phyloP scores from a whole-genome alignment of 2,888 invertebrate genomes.

The Andricus curvator region DNA sequence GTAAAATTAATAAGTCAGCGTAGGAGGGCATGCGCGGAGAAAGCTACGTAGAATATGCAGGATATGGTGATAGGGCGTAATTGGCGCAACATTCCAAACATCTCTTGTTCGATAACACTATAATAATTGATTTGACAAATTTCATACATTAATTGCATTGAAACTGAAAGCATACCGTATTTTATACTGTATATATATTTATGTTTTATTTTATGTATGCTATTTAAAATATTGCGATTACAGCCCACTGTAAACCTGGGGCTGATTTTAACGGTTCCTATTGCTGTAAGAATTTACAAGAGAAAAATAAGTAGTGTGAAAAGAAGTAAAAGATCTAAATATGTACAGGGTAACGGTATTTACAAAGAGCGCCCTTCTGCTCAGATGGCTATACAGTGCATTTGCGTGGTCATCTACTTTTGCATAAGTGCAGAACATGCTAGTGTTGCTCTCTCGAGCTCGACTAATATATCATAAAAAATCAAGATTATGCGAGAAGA shows the following conservation, averaged over 20 bases:
- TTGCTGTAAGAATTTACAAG: neutral
- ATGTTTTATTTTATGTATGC: neutral
- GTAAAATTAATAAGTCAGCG: slow-evolving; percentile 5
- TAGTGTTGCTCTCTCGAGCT: slow-evolving; percentile 9
- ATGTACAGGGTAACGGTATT: neutral
- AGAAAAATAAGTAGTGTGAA: neutral
- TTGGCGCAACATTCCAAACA: slow-evolving; percentile 23
- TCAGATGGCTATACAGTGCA: slow-evolving; percentile 31
- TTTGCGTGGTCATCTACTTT: slow-evolving; percentile 36
- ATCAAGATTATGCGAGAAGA: neutral
- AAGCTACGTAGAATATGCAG: slow-evolving; percentile 16
- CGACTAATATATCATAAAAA: neutral
- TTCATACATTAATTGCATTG: neutral
- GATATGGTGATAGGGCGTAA: neutral
- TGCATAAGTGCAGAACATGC: slow-evolving; percentile 34
- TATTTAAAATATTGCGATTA: slow-evolving; percentile 25
- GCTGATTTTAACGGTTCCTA: neutral
- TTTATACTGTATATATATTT: neutral
- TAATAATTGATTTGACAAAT: neutral
- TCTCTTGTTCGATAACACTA: neutral
- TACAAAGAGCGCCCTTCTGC: slow-evolving; percentile 16
- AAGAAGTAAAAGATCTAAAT: slow-evolving; percentile 11
- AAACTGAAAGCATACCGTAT: neutral
- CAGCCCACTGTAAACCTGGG: neutral
- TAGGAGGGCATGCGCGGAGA: slow-evolving; percentile 24